phyloP scores from a whole-genome alignment of 2,888 invertebrate species.

The Hydrotaea diabolus region DNA sequence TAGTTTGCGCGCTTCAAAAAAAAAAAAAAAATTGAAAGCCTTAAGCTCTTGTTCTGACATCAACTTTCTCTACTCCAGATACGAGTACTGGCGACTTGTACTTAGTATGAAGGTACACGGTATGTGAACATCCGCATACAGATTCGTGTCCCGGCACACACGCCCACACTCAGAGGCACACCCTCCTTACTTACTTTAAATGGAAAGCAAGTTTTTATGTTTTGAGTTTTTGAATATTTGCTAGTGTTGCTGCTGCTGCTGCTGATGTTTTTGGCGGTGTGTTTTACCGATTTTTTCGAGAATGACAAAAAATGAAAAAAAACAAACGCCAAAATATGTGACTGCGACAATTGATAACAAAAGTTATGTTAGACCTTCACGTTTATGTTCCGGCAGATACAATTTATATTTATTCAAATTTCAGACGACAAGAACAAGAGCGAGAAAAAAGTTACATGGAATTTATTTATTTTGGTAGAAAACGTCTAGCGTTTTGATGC shows the following conservation, averaged over 20 bases:
- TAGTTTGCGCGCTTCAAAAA: slow-evolving; percentile 63
- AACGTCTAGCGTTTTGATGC: too few relatives aligned
- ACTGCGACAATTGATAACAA: slow-evolving; percentile 67
- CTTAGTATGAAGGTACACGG: background rate
- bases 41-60: slow-evolving; percentile 70
- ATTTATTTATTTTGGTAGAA: too few relatives aligned
- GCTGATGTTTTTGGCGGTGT: slow-evolving; percentile 40
- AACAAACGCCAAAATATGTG: slow-evolving; percentile 60
- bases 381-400: slow-evolving; percentile 26
- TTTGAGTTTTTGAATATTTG: too few relatives aligned
- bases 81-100: slow-evolving; percentile 18
- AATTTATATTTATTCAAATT: slow-evolving; percentile 33
- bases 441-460: background rate
- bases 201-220: too few relatives aligned
- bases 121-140: slow-evolving; percentile 4
- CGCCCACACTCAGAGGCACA: slow-evolving; percentile 43
- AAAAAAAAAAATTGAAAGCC: too few relatives aligned
- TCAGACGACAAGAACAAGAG: background rate
- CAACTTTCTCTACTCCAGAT: slow-evolving; percentile 60
- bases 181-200: too few relatives aligned
- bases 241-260: slow-evolving; percentile 56
- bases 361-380: slow-evolving; percentile 61
- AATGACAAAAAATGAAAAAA: slow-evolving; percentile 32
- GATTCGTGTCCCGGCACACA: background rate
- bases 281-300: slow-evolving; percentile 30